These are phyloP conservation scores for Salvelinus fontinalis DNA, from an alignment of 2,113 vertebrate species.

Conservation along the genomic window DNA sequence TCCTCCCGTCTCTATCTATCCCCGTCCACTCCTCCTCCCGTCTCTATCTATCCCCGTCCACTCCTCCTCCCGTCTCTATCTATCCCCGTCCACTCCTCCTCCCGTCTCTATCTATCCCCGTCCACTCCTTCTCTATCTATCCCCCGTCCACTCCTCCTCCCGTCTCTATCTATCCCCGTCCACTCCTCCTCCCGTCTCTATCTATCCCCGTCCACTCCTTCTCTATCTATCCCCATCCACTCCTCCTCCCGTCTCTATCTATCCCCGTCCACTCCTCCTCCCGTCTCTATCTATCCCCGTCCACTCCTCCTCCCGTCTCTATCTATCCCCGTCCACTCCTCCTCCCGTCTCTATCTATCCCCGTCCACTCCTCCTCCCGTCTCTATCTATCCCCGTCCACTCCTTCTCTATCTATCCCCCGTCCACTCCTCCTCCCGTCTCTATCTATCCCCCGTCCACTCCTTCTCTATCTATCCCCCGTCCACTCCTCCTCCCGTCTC, in stretches of 20 bases:
- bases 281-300: constrained; percentile 13
- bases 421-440: too few species aligned
- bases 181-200: too few species aligned
- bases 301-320: constrained; percentile 18
- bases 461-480: too few species aligned
- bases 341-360: too few species aligned
- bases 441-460: too few species aligned
- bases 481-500: too few species aligned
- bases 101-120: constrained; percentile 18
- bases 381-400: too few species aligned
- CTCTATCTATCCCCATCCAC: neutral
- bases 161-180: too few species aligned
- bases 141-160: neutral
- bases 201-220: too few species aligned
- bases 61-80: too few species aligned
- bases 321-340: constrained; percentile 5
- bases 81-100: neutral
- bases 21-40: constrained; percentile 19
- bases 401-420: too few species aligned
- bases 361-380: too few species aligned
- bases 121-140: constrained; percentile 34
- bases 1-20: constrained; percentile 25
- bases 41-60: constrained; percentile 6
- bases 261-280: neutral
- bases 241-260: constrained; percentile 3